phyloP scores from a whole-genome alignment of 2,888 invertebrate genomes.

The Hedychridium roseum region DNA sequence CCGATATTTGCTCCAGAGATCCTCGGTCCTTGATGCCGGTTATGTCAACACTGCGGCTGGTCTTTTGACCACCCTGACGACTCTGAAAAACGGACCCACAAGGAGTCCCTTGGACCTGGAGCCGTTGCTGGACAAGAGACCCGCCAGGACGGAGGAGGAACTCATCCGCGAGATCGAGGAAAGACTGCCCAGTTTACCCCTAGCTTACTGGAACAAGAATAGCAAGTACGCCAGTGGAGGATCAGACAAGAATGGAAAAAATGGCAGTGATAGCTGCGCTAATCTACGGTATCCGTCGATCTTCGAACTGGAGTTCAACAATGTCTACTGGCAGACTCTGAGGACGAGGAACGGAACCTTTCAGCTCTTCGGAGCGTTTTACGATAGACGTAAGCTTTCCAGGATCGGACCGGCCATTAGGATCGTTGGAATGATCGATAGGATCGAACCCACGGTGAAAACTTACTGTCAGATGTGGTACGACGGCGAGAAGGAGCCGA shows the following conservation, averaged over 20 bases:
- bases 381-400: conserved; percentile 81
- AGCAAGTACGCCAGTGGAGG: conserved; percentile 65
- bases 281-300: conserved; percentile 78
- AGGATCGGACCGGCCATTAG: conserved; percentile 84
- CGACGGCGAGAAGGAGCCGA: conserved; percentile 82
- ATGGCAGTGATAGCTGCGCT: conserved; percentile 73
- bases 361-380: conserved; percentile 89
- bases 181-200: conserved; percentile 83
- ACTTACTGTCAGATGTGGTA: conserved; percentile 92
- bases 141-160: conserved; percentile 75
- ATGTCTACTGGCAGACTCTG: conserved; percentile 91
- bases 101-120: conserved; percentile 65
- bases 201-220: conserved; percentile 85
- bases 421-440: conserved; percentile 87
- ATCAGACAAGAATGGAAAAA: conserved; percentile 12
- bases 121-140: conserved; percentile 70
- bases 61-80: conserved; percentile 32
- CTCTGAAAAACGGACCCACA: conserved; percentile 60
- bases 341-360: conserved; percentile 86
- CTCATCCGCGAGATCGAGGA: conserved; percentile 81
- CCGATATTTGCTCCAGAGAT: conserved; percentile 67
- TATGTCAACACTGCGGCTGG: conserved; percentile 32
- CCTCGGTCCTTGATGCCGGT: conserved; percentile 47
- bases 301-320: conserved; percentile 91
- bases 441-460: conserved; percentile 82